Percentiles rank a stretch among this genome's conserved stretches.
These are phyloP conservation scores for Drosophila bocki DNA, from an alignment of 1,140 invertebrate genomes.

Conservation along the genomic window DNA sequence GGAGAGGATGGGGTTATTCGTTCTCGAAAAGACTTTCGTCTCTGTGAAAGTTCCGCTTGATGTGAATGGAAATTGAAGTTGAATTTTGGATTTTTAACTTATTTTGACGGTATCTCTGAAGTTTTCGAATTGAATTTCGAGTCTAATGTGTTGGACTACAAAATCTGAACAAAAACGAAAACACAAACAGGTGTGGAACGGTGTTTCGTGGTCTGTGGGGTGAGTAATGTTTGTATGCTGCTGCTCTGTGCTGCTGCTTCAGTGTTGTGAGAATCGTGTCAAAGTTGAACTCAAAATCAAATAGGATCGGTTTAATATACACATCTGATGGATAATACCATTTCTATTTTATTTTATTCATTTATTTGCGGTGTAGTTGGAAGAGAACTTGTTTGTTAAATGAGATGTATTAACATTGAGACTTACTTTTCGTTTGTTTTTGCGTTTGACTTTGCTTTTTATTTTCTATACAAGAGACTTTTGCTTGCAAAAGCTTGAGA, in stretches of 20 bases:
- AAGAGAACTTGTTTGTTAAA: constrained; percentile 41
- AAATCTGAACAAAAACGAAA: constrained; percentile 36
- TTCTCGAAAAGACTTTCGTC: constrained; percentile 8
- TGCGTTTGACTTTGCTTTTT: constrained; percentile 75
- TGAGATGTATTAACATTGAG: constrained; percentile 70
- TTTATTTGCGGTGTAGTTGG: constrained; percentile 13
- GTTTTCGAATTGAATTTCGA: constrained; percentile 50
- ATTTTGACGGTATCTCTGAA: constrained; percentile 39
- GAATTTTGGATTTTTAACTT: constrained; percentile 44
- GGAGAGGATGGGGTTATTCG: constrained; percentile 3
- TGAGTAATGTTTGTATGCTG: constrained; percentile 15
- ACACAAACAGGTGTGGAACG: constrained; percentile 52
- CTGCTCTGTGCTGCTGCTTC: constrained; percentile 31
- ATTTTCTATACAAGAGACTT: constrained; percentile 52
- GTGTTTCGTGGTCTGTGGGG: constrained; percentile 13
- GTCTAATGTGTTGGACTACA: constrained; percentile 36
- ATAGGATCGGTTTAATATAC: constrained; percentile 23
- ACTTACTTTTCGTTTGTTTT: constrained; percentile 81
- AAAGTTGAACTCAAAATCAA: constrained; percentile 31
- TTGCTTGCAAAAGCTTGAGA: constrained; percentile 52
- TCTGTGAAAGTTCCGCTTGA: constrained; percentile 14
- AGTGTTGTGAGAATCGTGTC: constrained; percentile 13
- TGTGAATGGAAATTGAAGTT: constrained; percentile 15
- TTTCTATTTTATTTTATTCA: not conserved
- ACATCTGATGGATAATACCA: constrained; percentile 6